Base-by-base conservation (phyloP, 2,113 vertebrate species). In the Calypte anna region DNA sequence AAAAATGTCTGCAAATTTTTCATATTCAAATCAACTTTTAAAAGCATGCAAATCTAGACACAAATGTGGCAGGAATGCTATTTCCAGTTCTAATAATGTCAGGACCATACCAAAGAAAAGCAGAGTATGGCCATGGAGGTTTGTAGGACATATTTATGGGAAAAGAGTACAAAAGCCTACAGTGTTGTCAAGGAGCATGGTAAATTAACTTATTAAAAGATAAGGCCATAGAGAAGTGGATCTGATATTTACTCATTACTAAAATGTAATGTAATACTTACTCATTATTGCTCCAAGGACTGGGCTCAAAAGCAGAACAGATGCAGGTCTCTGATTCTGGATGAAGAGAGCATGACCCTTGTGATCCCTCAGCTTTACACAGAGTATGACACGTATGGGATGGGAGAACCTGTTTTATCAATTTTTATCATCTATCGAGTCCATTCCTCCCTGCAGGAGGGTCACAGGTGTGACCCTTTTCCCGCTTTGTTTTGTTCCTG, bases 41-140 rank as follows among this genome's bases (percentile, higher is more conserved):
- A 80, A 82, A 86, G 8, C 58, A 73, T 30, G 36, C 21, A 61
- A 73, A 28, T 27, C 9, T n/a, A 57, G 51, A 59, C 66, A 12
- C 3, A 80, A 88, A 86, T 14, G 8, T 19, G 74, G 43, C 24
- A 74, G 30, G 27, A 83, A 72, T 9, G 66, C 1, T 5, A 31
- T 51, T 82, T 86, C 4, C 8, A 64, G 14, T 73, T 82, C n/a
- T 77, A 25, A 28, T 80, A 22, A 44, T 22, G 6, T 46, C 19
- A 69, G 13, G 12, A 78, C 20, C 30, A 51, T 10, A 46, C 3
- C 48, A 78, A 89, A 91, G 62, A 25, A 80, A 23, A 74, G 12
- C 13, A 40, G 14, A 36, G 16, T 43, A 15, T 43, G 44, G 31
- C 23, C 58, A 88, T 0, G 0, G 9, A 10, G 10, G 3, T 38